phyloP scores from a whole-genome alignment of 2,888 invertebrate species.

The Phaonia tiefii region DNA sequence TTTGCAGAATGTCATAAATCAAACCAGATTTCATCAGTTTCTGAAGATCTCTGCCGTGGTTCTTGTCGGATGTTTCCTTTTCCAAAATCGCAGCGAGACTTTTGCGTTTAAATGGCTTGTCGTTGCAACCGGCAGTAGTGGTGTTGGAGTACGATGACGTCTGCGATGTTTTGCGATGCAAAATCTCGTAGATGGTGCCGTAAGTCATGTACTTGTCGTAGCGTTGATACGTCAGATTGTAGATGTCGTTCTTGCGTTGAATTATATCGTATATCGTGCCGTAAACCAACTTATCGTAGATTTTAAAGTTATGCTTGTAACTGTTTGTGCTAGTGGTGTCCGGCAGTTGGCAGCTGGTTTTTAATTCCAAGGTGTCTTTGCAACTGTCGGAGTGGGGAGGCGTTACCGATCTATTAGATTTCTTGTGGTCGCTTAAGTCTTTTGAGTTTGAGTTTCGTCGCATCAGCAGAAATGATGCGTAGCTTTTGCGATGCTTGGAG shows the following conservation, averaged over 20 bases:
- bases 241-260: constrained; percentile 80
- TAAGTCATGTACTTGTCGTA: constrained; percentile 81
- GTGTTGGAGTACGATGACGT: constrained; percentile 52
- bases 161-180: constrained; percentile 79
- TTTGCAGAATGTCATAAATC: constrained; percentile 80
- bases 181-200: constrained; percentile 80
- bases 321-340: constrained; percentile 41
- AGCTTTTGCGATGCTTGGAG: constrained; percentile 77
- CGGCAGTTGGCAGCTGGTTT: constrained; percentile 48
- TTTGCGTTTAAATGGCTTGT: constrained; percentile 78
- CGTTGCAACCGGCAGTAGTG: constrained; percentile 36
- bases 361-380: constrained; percentile 46
- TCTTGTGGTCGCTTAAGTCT: constrained; percentile 69
- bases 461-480: constrained; percentile 75
- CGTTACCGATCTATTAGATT: constrained; percentile 7
- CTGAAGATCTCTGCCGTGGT: constrained; percentile 51
- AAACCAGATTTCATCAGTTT: constrained; percentile 74
- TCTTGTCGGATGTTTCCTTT: constrained; percentile 68
- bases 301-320: constrained; percentile 79
- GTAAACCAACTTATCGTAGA: constrained; percentile 80
- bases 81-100: constrained; percentile 78
- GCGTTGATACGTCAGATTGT: constrained; percentile 78
- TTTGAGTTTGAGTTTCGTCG: constrained; percentile 71
- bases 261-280: constrained; percentile 81
- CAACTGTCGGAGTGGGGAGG: constrained; percentile 38